These are phyloP conservation scores for Melanogrammus aeglefinus DNA, from an alignment of 2,797 vertebrate genomes.

Conservation along the genomic window DNA sequence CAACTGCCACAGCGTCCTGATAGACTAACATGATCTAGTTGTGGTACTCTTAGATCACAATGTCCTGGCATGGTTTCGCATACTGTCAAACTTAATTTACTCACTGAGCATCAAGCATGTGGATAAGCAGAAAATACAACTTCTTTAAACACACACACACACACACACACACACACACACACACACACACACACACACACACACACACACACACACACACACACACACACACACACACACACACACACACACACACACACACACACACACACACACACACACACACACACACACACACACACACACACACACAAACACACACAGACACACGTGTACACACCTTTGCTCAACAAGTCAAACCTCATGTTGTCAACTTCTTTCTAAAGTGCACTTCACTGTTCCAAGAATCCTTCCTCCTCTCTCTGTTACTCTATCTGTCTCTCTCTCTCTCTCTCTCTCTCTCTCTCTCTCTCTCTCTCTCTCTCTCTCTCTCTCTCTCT, in stretches of 20 bases:
- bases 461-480: no score
- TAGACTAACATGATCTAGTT: background rate
- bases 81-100: slow-evolving; percentile 25
- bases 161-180: slow-evolving; percentile 8
- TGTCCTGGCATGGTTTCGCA: no score
- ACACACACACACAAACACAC: slow-evolving; percentile 1
- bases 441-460: no score
- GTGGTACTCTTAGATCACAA: background rate
- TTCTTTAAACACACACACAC: background rate
- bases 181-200: slow-evolving; percentile 11
- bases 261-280: slow-evolving; percentile 2
- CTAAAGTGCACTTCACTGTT: background rate
- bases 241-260: background rate
- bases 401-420: background rate
- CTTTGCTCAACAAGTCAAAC: background rate
- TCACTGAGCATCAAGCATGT: slow-evolving; percentile 21
- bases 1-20: background rate
- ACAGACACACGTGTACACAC: slow-evolving; percentile 11
- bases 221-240: no score
- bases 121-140: slow-evolving; percentile 3
- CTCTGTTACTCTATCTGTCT: no score
- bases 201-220: slow-evolving; percentile 12
- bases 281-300: background rate
- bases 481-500: no score
- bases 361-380: slow-evolving; percentile 17